A percentile compares a stretch with the other conserved stretches of the same genome.
These are phyloP conservation scores for Oreochromis spilurus DNA, from an alignment of 2,113 vertebrate genomes.

Conservation along the genomic window DNA sequence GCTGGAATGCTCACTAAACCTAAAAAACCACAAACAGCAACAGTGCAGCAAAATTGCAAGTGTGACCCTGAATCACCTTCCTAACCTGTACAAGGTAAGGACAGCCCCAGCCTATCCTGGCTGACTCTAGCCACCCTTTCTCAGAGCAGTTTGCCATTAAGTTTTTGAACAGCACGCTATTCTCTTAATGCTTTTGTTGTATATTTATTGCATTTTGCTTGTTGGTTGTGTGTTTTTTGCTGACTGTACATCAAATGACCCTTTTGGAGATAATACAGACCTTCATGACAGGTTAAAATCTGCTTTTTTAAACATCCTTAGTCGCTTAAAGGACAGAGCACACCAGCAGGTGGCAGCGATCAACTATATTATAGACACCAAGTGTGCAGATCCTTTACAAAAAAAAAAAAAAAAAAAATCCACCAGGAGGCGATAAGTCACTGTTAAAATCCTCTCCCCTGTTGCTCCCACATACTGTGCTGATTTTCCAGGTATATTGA, in stretches of 20 bases:
- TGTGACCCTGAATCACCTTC: not conserved
- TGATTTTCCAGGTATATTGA: not conserved
- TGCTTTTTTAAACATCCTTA: not conserved
- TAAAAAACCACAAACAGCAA: not conserved
- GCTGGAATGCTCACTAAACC: not conserved
- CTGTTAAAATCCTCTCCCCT: not conserved
- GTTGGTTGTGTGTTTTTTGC: not conserved
- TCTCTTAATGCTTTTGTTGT: not conserved
- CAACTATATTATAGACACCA: not conserved
- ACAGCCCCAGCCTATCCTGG: not conserved
- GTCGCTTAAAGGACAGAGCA: not conserved
- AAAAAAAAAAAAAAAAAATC: not conserved
- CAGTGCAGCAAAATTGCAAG: not conserved
- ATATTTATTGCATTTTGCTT: not conserved
- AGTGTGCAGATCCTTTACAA: not conserved
- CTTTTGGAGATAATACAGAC: not conserved
- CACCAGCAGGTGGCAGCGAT: conserved; percentile 32
- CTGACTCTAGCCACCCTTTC: not conserved
- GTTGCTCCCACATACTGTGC: not conserved
- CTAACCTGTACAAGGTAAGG: not conserved
- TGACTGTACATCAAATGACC: not conserved
- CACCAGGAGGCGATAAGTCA: conserved; percentile 8
- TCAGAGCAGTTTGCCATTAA: not conserved
- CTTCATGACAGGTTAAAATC: not conserved
- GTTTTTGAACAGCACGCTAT: not conserved